These are phyloP conservation scores for Oryzias javanicus DNA, from an alignment of 2,113 vertebrate species.

Conservation along the genomic window DNA sequence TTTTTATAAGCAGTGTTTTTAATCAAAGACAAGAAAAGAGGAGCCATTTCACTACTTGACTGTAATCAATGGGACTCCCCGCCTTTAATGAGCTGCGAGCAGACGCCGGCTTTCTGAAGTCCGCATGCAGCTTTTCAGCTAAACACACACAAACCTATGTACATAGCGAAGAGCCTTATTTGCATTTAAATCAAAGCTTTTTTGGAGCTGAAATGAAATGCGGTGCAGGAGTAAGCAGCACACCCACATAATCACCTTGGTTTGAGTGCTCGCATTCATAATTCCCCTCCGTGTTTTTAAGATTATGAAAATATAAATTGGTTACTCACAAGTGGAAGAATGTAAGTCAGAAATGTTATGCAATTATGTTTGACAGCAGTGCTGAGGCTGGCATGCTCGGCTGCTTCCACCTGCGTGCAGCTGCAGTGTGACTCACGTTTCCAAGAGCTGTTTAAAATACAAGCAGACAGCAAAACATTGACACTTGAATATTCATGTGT, in stretches of 20 bases:
- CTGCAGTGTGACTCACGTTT: slow-evolving; percentile 15
- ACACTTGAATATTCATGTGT: slow-evolving; percentile 43
- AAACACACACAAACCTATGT: slow-evolving; percentile 3
- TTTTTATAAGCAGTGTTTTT: slow-evolving; percentile 18
- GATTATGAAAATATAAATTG: slow-evolving; percentile 5
- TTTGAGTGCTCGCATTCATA: slow-evolving; percentile 1
- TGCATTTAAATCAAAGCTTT: slow-evolving; percentile 37
- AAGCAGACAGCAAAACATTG: slow-evolving; percentile 14
- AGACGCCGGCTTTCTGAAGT: slow-evolving; percentile 6
- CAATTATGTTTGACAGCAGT: neutral
- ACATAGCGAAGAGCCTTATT: slow-evolving; percentile 19
- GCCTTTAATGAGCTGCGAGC: slow-evolving; percentile 46
- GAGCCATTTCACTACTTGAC: slow-evolving; percentile 23
- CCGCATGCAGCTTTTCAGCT: slow-evolving; percentile 4
- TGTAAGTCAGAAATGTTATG: neutral
- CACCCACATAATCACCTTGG: slow-evolving; percentile 1
- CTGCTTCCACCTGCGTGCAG: slow-evolving; percentile 1
- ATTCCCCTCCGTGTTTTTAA: neutral
- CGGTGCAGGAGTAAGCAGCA: slow-evolving; percentile 12
- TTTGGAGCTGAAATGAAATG: slow-evolving; percentile 18
- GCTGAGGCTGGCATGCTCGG: neutral
- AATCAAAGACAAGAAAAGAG: slow-evolving; percentile 42
- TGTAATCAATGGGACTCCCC: slow-evolving; percentile 45
- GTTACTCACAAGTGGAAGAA: slow-evolving; percentile 1
- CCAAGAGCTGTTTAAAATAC: slow-evolving; percentile 15